A percentile compares a stretch with the other conserved stretches of the same genome.
Conservation (phyloP, 2,888 invertebrate species). For the Leucoptera coffeella region DNA sequence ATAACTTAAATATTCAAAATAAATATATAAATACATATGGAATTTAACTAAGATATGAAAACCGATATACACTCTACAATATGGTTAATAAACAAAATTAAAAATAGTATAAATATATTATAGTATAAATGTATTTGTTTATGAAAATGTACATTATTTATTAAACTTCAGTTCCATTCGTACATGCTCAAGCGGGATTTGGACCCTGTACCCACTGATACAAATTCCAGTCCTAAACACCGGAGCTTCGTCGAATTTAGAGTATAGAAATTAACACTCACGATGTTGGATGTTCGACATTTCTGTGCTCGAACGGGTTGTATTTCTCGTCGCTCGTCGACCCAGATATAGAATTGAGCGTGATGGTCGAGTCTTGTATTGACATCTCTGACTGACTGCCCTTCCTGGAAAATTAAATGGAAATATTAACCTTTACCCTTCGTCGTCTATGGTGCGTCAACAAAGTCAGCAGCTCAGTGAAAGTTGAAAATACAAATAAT, state of each 20-base stretch:
- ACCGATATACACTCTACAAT: too few species aligned
- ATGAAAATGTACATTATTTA: not conserved
- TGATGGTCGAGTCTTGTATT: conserved; percentile 20
- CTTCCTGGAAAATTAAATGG: too few species aligned
- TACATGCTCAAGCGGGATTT: too few species aligned
- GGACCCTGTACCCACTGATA: too few species aligned
- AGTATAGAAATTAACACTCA: conserved; percentile 25
- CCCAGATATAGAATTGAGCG: conserved; percentile 18
- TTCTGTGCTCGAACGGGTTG: conserved; percentile 63
- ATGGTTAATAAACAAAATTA: not conserved
- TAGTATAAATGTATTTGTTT: too few species aligned
- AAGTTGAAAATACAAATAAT: too few species aligned
- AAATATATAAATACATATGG: not conserved
- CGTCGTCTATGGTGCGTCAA: too few species aligned
- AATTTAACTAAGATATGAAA: not conserved
- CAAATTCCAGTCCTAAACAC: too few species aligned
- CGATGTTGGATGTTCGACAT: conserved; percentile 60
- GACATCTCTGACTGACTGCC: too few species aligned
- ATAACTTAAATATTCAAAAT: not conserved
- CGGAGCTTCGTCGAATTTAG: not conserved
- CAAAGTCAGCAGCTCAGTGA: too few species aligned
- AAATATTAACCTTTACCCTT: too few species aligned
- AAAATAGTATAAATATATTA: not conserved
- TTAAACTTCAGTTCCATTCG: too few species aligned
- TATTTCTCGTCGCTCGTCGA: conserved; percentile 42